Conservation (phyloP, 1,140 invertebrate genomes). For the Spodoptera litura region DNA sequence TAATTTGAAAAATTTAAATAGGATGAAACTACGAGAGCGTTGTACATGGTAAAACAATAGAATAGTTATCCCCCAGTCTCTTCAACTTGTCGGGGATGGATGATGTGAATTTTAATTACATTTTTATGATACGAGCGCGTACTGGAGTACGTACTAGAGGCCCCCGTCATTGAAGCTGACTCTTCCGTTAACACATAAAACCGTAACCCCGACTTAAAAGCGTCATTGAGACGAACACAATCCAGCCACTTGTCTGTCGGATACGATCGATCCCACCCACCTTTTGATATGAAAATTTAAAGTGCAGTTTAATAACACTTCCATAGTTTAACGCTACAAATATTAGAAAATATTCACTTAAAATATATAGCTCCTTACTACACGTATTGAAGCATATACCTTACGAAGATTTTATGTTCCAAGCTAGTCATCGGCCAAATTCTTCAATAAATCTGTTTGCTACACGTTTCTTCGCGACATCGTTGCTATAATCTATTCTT, state of each 20-base stretch:
- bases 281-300: conserved; percentile 51
- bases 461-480: conserved; percentile 33
- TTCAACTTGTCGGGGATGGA: conserved; percentile 61
- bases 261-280: conserved; percentile 39
- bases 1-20: conserved; percentile 42
- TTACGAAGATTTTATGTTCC: conserved; percentile 14
- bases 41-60: conserved; percentile 67
- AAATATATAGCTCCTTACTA: conserved; percentile 25
- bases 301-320: conserved; percentile 46
- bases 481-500: conserved; percentile 31
- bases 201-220: conserved; percentile 71
- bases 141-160: conserved; percentile 81
- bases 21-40: conserved; percentile 52
- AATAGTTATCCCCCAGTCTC: conserved; percentile 73
- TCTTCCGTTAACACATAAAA: conserved; percentile 78
- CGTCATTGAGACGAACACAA: conserved; percentile 68
- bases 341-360: conserved; percentile 17
- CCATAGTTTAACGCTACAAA: conserved; percentile 22
- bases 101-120: conserved; percentile 85
- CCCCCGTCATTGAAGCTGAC: conserved; percentile 68
- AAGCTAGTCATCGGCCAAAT: conserved; percentile 15
- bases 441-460: conserved; percentile 44
- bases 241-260: conserved; percentile 49
- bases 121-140: conserved; percentile 82
- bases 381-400: conserved; percentile 25